A percentile compares a stretch with the other conserved stretches of the same genome.
Conservation (phyloP, 2,888 invertebrate species). For the Xestia rhomboidea region DNA sequence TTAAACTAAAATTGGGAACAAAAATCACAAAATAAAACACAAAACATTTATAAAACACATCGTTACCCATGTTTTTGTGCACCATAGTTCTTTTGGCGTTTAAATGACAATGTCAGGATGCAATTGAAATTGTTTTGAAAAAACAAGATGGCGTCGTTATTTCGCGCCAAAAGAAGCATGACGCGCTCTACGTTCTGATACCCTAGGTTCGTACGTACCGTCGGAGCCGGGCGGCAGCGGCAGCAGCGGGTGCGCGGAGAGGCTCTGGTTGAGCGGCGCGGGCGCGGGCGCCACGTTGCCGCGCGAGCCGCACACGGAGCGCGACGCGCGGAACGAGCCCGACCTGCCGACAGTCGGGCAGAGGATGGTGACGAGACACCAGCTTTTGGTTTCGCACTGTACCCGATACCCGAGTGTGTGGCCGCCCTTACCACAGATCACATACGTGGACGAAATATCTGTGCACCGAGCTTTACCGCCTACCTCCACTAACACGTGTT, state of each 20-base stretch:
- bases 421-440: constrained; percentile 52
- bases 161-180: constrained; percentile 20
- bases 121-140: background rate
- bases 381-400: constrained; percentile 81
- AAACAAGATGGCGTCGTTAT: background rate
- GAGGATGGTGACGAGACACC: constrained; percentile 87
- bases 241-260: constrained; percentile 98
- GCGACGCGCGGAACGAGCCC: constrained; percentile 97
- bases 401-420: constrained; percentile 61
- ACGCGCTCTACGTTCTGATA: background rate
- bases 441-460: constrained; percentile 45
- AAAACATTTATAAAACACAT: constrained; percentile 24
- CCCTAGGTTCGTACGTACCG: constrained; percentile 81
- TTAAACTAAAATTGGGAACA: constrained; percentile 13
- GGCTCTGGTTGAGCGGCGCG: constrained; percentile 92
- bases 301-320: constrained; percentile 94
- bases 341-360: constrained; percentile 94
- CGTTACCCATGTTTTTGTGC: background rate
- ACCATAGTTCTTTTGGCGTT: background rate
- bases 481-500: background rate
- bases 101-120: background rate
- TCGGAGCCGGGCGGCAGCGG: constrained; percentile 94
- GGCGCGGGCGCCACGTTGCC: constrained; percentile 93
- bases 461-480: constrained; percentile 14
- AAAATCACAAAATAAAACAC: background rate